Base-by-base conservation (phyloP, 2,113 vertebrate species). In the Lota lota region DNA sequence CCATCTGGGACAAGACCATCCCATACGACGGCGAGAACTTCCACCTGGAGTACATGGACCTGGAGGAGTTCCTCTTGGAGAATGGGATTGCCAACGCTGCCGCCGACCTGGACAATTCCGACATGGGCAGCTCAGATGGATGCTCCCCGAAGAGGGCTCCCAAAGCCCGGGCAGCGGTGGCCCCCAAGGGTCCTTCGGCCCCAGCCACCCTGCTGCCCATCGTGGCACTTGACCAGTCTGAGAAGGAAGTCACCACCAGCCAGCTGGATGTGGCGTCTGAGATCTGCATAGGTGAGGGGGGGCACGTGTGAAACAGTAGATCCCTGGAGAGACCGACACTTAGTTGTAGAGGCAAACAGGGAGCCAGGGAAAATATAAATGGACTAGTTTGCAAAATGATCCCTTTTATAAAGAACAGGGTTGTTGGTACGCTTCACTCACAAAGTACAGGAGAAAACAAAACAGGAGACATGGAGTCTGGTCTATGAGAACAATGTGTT, bases 21-120 rank as follows among this genome's bases (percentile, higher is more conserved):
- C 96, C 96, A 0, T 99, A 98, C 0, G 93, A 97, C 60, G 95
- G 95, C 0, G 94, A 97, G 71, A 95, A 93, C 81, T 98, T 99
- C 86, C 96, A 98, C 85, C 88, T 99, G 79, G 96, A 99, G 78
- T 98, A 98, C 87, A 99, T 99, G 97, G 97, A 99, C 91, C 91
- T 99, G 69, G 97, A 99, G 72, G 96, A 99, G 82, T 99, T 99
- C 81, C 93, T 99, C 47, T 88, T 96, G 79, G 96, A 99, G 87
- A 99, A 98, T 5, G 95, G 95, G 58, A 97, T 99, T 75, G 79
- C 94, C 8, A 90, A 88, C 61, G 88, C 92, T 56, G 28, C 51
- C 51, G 71, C 87, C 20, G 93, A 91, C 3, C 81, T 79, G 1
- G 28, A 33, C 28, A 78, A 60, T 4, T 22, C 73, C 3, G 84